Conservation (phyloP, 2,797 vertebrate genomes). For the Scolopax bukidnonensis region DNA sequence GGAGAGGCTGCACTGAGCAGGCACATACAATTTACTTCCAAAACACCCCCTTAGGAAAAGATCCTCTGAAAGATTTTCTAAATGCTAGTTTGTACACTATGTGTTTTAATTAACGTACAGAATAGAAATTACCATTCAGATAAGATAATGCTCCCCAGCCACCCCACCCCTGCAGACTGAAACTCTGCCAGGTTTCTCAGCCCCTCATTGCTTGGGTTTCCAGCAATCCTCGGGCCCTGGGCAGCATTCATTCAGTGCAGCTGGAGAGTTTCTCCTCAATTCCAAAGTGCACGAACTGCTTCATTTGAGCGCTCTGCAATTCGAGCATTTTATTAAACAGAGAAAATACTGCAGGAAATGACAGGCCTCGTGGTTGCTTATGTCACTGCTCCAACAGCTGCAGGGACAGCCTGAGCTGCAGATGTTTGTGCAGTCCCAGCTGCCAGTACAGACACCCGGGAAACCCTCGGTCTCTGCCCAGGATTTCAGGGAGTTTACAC, state of each 20-base stretch:
- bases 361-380: background rate
- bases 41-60: conserved; percentile 32
- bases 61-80: conserved; percentile 17
- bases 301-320: conserved; percentile 68
- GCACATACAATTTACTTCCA: conserved; percentile 7
- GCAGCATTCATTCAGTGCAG: conserved; percentile 26
- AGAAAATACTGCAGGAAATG: conserved; percentile 73
- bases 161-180: conserved; percentile 14
- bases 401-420: background rate
- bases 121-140: conserved; percentile 61
- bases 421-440: background rate
- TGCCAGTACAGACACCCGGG: background rate
- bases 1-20: background rate
- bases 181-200: conserved; percentile 20
- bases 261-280: conserved; percentile 67
- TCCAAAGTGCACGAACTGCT: conserved; percentile 68
- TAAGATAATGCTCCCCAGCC: conserved; percentile 48
- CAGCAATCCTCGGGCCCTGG: background rate
- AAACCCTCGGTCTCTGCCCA: background rate
- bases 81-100: conserved; percentile 28
- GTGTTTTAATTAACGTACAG: conserved; percentile 43
- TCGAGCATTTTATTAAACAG: conserved; percentile 62
- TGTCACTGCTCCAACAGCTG: background rate
- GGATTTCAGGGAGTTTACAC: background rate
- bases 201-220: background rate